A percentile compares a stretch with the other conserved stretches of the same genome.
Evolutionary conservation across 2,888 invertebrate species (phyloP).

Genomic region (Drosophila putrida): DNA sequence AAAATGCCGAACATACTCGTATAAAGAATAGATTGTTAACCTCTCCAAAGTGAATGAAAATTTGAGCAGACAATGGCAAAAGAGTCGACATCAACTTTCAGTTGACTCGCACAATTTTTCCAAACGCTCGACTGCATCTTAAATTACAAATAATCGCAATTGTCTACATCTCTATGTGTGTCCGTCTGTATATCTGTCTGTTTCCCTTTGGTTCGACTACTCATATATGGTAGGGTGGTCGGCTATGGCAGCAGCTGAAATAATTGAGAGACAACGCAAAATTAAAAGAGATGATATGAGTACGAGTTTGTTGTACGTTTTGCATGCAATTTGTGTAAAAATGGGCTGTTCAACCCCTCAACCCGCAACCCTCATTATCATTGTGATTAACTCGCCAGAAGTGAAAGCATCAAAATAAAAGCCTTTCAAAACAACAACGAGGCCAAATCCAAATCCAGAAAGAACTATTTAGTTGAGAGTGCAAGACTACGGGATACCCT

Average conservation of each 20-base stretch:
- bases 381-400: conserved; percentile 81
- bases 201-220: conserved; percentile 9
- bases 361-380: conserved; percentile 71
- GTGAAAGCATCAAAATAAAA: conserved; percentile 70
- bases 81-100: conserved; percentile 58
- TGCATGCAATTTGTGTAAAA: conserved; percentile 61
- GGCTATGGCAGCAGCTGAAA: conserved; percentile 80
- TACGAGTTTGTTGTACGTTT: conserved; percentile 39
- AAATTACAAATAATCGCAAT: conserved; percentile 84
- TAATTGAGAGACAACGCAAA: conserved; percentile 83
- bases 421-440: conserved; percentile 58
- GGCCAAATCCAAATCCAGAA: conserved; percentile 29
- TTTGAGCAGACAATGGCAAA: conserved; percentile 21
- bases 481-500: neutral
- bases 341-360: conserved; percentile 13
- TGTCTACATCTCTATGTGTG: conserved; percentile 51
- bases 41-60: conserved; percentile 47
- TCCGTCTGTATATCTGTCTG: neutral
- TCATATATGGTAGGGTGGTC: conserved; percentile 31
- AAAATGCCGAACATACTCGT: conserved; percentile 13
- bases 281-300: conserved; percentile 66
- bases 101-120: conserved; percentile 78
- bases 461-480: neutral
- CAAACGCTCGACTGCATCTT: conserved; percentile 84
- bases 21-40: conserved; percentile 67